Percentiles rank a stretch among this genome's conserved stretches.
Evolutionary conservation across 1,140 invertebrate species (phyloP).

Genomic region (Microplitis demolitor): DNA sequence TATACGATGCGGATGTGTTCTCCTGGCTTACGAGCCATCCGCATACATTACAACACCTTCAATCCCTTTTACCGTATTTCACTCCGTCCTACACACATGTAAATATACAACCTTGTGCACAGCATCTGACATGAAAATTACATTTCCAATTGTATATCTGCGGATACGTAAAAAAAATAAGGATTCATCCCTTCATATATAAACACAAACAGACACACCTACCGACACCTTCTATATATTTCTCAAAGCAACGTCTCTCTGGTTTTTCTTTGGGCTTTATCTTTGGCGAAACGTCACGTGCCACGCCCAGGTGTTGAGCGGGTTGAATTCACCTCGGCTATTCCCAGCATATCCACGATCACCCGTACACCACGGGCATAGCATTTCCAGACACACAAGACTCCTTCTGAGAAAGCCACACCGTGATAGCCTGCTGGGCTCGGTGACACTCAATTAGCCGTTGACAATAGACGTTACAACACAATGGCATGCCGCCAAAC

Average conservation of each 20-base stretch:
- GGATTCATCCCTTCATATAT: background rate
- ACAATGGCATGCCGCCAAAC: background rate
- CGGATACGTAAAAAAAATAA: background rate
- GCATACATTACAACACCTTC: background rate
- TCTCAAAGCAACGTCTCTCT: background rate
- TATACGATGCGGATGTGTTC: constrained; percentile 27
- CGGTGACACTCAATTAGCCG: constrained; percentile 22
- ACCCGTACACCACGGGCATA: background rate
- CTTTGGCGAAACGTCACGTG: background rate
- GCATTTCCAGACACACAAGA: background rate
- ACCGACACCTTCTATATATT: constrained; percentile 20
- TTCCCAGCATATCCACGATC: background rate
- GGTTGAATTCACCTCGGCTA: background rate
- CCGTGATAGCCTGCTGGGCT: background rate
- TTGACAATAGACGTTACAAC: constrained; percentile 2
- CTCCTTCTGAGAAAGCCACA: constrained; percentile 11
- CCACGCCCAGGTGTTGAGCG: constrained; percentile 20
- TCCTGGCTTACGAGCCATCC: background rate
- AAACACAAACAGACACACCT: background rate
- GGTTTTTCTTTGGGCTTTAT: background rate
- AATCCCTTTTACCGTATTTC: background rate
- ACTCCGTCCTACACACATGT: background rate
- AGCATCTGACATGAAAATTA: constrained; percentile 47
- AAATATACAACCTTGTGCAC: too few species aligned
- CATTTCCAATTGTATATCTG: constrained; percentile 45